A percentile compares a stretch with the other conserved stretches of the same genome.
These are phyloP conservation scores for Esperia sulphurella DNA, from an alignment of 2,888 invertebrate species.

Conservation along the genomic window DNA sequence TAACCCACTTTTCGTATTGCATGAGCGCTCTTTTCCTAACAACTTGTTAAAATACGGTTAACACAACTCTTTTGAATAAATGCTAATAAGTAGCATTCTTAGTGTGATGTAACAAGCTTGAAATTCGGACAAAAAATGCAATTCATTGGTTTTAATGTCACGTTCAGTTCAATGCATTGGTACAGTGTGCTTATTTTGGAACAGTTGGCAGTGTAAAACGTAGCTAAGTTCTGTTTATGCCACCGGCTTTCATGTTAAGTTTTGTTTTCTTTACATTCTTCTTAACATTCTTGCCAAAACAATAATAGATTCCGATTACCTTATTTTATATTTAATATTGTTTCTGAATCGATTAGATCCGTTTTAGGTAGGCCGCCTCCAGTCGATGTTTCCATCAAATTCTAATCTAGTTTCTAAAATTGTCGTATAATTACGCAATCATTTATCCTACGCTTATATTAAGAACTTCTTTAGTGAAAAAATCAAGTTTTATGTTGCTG, in stretches of 20 bases:
- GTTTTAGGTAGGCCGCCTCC: not conserved
- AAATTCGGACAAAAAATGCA: slow-evolving; percentile 12
- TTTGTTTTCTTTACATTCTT: too few species aligned
- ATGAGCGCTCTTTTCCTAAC: slow-evolving; percentile 2
- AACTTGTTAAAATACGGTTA: slow-evolving; percentile 1
- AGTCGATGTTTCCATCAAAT: not conserved
- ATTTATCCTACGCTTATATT: not conserved
- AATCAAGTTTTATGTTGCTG: not conserved
- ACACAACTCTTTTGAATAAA: slow-evolving; percentile 8
- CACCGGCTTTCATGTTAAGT: too few species aligned
- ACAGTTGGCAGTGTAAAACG: too few species aligned
- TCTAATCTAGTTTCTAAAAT: not conserved
- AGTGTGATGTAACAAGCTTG: slow-evolving; percentile 4
- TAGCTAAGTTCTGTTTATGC: too few species aligned
- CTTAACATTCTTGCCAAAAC: not conserved
- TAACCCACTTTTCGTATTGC: slow-evolving; percentile 8
- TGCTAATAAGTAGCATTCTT: slow-evolving; percentile 5
- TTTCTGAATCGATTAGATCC: not conserved
- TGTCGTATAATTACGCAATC: not conserved
- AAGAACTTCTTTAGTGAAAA: slow-evolving; percentile 1
- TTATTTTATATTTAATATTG: not conserved
- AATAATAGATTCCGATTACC: too few species aligned
- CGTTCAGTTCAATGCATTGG: slow-evolving; percentile 26
- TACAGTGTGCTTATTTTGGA: not conserved
- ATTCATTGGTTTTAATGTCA: slow-evolving; percentile 26